phyloP scores from a whole-genome alignment of 1,140 invertebrate genomes.

The Saccostrea cuccullata region DNA sequence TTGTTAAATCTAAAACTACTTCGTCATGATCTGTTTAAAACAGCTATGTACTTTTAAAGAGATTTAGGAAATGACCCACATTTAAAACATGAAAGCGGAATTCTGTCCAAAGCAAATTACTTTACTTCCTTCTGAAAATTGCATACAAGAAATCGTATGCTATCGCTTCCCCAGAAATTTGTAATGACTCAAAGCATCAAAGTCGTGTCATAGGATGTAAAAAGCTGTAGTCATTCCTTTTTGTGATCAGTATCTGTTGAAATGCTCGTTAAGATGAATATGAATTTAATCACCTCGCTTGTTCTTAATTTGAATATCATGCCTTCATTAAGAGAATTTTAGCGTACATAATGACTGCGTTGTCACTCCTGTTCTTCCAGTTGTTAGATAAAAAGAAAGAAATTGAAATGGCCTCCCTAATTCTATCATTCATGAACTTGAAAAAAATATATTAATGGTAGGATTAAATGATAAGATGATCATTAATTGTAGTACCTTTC shows the following conservation, averaged over 20 bases:
- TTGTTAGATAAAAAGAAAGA: no score
- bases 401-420: no score
- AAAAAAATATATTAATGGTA: no score
- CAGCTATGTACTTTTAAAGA: background rate
- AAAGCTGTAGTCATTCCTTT: background rate
- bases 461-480: no score
- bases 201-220: background rate
- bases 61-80: background rate
- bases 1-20: no score
- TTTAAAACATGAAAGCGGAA: background rate
- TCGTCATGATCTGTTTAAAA: no score
- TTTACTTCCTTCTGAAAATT: background rate
- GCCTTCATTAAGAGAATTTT: no score
- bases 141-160: background rate
- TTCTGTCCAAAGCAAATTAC: background rate
- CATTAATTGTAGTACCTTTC: no score
- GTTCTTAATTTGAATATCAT: background rate
- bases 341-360: no score
- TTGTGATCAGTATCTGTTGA: background rate
- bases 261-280: background rate
- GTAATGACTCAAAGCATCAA: conserved; percentile 19
- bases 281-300: background rate
- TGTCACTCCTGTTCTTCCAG: no score
- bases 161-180: background rate
- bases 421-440: no score